Evolutionary conservation across 2,888 invertebrate species (phyloP).

Genomic region (Pedicia rivosa): DNA sequence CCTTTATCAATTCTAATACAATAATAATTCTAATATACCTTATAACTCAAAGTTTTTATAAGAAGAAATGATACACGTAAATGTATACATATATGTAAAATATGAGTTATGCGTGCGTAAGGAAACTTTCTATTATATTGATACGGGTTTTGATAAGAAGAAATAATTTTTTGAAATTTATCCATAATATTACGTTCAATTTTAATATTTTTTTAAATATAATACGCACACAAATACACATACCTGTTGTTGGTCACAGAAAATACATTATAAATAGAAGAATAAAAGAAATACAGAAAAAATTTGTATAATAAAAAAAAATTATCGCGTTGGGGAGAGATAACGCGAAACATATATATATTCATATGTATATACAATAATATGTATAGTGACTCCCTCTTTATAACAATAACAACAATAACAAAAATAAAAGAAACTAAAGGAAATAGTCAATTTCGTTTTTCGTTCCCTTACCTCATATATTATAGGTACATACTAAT

Average conservation of each 20-base stretch:
- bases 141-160: neutral
- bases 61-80: no score
- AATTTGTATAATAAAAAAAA: neutral
- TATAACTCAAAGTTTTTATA: no score
- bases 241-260: neutral
- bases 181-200: no score
- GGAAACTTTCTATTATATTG: neutral
- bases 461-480: slow-evolving; percentile 8
- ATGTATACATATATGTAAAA: no score
- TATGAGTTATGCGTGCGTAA: neutral
- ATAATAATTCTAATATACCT: no score
- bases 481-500: neutral
- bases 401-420: neutral
- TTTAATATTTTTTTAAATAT: no score
- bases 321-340: neutral
- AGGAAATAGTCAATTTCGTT: slow-evolving; percentile 12
- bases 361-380: neutral
- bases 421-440: neutral
- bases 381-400: neutral
- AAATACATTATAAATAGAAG: neutral
- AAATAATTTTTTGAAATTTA: no score
- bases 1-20: no score
- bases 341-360: slow-evolving; percentile 4
- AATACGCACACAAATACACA: no score
- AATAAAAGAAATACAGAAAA: neutral